Percentiles rank a stretch among this genome's conserved stretches.
Conservation (phyloP, 2,888 invertebrate species). For the Patella ulyssiponensis region DNA sequence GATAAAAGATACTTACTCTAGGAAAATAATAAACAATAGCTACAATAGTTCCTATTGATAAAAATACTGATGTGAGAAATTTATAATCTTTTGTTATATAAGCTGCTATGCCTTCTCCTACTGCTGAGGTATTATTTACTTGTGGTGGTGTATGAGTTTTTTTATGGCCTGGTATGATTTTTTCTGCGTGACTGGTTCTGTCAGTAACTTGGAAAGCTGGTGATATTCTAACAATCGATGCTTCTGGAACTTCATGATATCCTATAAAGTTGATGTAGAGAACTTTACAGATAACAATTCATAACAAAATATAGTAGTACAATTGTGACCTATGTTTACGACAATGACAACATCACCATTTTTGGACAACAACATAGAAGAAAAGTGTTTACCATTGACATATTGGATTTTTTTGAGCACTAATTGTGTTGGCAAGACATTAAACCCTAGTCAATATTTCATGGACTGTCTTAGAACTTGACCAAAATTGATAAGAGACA, state of each 20-base stretch:
- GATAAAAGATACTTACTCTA: conserved; percentile 47
- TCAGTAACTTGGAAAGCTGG: conserved; percentile 59
- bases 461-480: no score
- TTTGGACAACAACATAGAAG: no score
- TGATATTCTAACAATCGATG: conserved; percentile 53
- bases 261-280: conserved; percentile 43
- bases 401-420: not conserved
- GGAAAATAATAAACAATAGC: conserved; percentile 54
- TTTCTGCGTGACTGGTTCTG: conserved; percentile 40
- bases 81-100: conserved; percentile 46
- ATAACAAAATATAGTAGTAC: conserved; percentile 14
- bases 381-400: not conserved
- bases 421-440: no score
- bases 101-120: conserved; percentile 38
- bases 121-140: not conserved
- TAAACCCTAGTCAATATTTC: no score
- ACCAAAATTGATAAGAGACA: no score
- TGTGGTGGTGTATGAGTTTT: not conserved
- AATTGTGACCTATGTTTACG: no score
- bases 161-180: conserved; percentile 35
- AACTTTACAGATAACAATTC: no score
- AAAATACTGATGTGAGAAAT: conserved; percentile 53
- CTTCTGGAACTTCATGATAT: conserved; percentile 69
- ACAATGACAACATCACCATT: no score
- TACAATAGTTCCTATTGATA: conserved; percentile 51